Evolutionary conservation across 2,888 invertebrate species (phyloP).

Genomic region (Noctuana brunneofusca): DNA sequence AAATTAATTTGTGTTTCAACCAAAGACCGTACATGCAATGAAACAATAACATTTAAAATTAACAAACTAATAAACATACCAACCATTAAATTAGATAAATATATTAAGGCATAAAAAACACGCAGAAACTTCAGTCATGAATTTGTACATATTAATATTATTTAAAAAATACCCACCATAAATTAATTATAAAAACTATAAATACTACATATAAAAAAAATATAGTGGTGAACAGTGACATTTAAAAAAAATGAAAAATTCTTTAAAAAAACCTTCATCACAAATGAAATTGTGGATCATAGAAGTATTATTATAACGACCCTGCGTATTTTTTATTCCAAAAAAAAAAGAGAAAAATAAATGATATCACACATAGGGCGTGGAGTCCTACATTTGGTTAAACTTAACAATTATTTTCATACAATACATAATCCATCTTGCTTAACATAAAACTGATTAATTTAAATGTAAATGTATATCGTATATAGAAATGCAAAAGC

Average conservation of each 20-base stretch:
- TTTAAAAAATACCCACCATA: too few species aligned
- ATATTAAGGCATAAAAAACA: not conserved
- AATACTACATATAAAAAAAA: not conserved
- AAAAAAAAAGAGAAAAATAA: conserved; percentile 13
- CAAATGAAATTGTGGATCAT: not conserved
- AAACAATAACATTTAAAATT: conserved; percentile 35
- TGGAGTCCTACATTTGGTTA: conserved; percentile 41
- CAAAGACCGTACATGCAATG: conserved; percentile 28
- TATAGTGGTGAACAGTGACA: too few species aligned
- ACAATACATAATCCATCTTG: not conserved
- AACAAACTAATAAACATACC: not conserved
- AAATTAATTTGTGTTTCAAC: conserved; percentile 39
- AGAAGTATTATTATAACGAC: too few species aligned
- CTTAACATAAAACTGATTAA: conserved; percentile 23
- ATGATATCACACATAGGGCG: conserved; percentile 26
- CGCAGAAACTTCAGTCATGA: not conserved
- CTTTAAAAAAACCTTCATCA: not conserved
- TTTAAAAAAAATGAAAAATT: not conserved
- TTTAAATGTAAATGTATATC: not conserved
- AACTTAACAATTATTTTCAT: conserved; percentile 52
- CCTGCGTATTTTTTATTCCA: conserved; percentile 4
- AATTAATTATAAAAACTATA: too few species aligned
- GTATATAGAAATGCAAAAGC: conserved; percentile 42
- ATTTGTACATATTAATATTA: not conserved
- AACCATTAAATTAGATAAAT: not conserved